A percentile compares a stretch with the other conserved stretches of the same genome.
These are phyloP conservation scores for Erebia palarica DNA, from an alignment of 2,888 invertebrate genomes.

Conservation along the genomic window DNA sequence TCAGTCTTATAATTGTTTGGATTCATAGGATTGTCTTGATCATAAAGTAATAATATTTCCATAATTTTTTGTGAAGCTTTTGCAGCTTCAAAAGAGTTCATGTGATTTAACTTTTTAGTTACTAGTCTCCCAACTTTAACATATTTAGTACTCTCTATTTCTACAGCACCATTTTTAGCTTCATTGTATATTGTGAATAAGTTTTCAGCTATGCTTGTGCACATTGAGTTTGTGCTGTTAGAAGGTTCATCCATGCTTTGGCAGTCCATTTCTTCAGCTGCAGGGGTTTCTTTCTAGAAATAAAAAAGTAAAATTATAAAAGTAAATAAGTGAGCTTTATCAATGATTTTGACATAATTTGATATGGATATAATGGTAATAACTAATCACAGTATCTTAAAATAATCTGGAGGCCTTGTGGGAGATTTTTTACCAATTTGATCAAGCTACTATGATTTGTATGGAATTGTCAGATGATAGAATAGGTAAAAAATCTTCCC, in stretches of 20 bases:
- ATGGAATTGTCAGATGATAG: no score
- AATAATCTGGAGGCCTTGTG: no score
- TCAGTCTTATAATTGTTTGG: conserved; percentile 56
- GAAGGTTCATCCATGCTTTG: conserved; percentile 48
- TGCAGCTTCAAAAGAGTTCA: conserved; percentile 66
- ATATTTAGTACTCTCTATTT: conserved; percentile 58
- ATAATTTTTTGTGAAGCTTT: conserved; percentile 60
- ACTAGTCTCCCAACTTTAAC: conserved; percentile 59
- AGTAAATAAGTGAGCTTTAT: no score
- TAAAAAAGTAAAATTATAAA: conserved; percentile 5
- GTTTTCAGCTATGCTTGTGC: conserved; percentile 59
- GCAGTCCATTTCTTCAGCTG: conserved; percentile 40
- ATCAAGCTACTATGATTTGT: no score
- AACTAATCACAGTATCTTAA: no score
- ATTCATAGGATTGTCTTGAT: conserved; percentile 65
- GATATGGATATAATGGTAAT: no score
- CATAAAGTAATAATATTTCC: conserved; percentile 63
- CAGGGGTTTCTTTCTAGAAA: conserved; percentile 46
- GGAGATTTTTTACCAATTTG: no score
- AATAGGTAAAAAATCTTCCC: no score
- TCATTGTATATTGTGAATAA: conserved; percentile 60
- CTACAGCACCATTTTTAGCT: conserved; percentile 64
- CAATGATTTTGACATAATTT: no score
- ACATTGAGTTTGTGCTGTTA: conserved; percentile 45
- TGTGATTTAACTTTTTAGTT: conserved; percentile 57